phyloP scores from a whole-genome alignment of 2,888 invertebrate species.

The Acronicta psi region DNA sequence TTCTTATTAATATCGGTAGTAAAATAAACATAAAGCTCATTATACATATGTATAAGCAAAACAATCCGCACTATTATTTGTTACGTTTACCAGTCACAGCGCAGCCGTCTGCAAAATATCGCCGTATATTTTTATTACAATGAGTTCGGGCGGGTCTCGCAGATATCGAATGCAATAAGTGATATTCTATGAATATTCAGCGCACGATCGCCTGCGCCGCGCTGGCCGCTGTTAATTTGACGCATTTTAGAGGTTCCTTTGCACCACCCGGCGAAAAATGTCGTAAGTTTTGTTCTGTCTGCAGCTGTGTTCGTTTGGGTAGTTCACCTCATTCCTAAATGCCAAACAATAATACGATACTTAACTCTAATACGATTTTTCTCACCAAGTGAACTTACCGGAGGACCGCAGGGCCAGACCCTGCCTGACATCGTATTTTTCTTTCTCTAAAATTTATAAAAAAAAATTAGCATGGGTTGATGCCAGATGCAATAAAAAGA shows the following conservation, averaged over 20 bases:
- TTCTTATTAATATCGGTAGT: background rate
- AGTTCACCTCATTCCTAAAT: no score
- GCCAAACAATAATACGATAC: no score
- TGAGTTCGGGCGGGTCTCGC: conserved; percentile 13
- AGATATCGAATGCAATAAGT: conserved; percentile 47
- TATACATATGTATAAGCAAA: no score
- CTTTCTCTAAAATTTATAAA: no score
- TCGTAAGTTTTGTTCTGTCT: background rate
- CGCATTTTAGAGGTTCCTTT: conserved; percentile 29
- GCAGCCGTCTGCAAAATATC: conserved; percentile 7
- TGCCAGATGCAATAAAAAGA: no score
- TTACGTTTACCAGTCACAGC: no score
- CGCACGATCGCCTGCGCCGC: conserved; percentile 31
- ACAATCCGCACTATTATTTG: background rate
- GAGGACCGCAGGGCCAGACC: no score
- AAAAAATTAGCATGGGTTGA: no score
- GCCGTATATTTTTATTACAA: conserved; percentile 31
- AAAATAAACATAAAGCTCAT: background rate
- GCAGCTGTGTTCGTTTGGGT: no score
- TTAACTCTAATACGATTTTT: no score
- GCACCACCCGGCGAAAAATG: background rate
- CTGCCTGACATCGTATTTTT: no score
- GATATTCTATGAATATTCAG: conserved; percentile 61
- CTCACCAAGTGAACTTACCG: no score
- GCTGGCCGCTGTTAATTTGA: conserved; percentile 39